These are phyloP conservation scores for Nematolebias whitei DNA, from an alignment of 2,113 vertebrate species.

Conservation along the genomic window DNA sequence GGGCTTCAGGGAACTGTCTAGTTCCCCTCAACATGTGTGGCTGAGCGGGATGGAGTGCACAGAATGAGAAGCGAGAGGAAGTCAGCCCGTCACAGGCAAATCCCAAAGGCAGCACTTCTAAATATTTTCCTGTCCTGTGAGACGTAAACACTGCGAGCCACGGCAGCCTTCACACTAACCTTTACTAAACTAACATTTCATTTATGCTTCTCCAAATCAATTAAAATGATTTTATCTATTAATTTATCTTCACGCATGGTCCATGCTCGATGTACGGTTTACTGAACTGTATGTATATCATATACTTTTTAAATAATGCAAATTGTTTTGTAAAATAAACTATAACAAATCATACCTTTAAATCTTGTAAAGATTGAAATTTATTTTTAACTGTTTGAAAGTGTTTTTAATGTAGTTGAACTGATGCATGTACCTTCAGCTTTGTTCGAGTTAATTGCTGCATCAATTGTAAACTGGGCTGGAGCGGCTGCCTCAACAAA, in stretches of 20 bases:
- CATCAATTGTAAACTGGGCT: neutral
- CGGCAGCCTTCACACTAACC: neutral
- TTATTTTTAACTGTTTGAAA: too few species aligned
- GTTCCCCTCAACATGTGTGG: constrained; percentile 60
- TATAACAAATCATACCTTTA: too few species aligned
- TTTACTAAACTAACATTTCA: neutral
- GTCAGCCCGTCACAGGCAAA: constrained; percentile 21
- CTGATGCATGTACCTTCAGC: neutral
- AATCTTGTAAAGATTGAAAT: too few species aligned
- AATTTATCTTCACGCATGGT: too few species aligned
- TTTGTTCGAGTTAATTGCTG: neutral
- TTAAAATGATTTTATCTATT: too few species aligned
- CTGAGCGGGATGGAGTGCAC: constrained; percentile 32
- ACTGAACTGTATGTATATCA: too few species aligned
- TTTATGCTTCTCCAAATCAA: neutral
- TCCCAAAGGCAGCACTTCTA: constrained; percentile 35
- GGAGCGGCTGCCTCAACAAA: constrained; percentile 39
- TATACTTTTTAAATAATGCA: too few species aligned
- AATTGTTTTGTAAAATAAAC: too few species aligned
- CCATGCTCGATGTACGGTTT: too few species aligned
- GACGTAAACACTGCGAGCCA: constrained; percentile 22
- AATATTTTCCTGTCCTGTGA: constrained; percentile 48
- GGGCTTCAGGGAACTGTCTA: constrained; percentile 55
- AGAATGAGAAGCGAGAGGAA: constrained; percentile 27
- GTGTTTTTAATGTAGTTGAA: too few species aligned